Evolutionary conservation across 2,113 vertebrate species (phyloP), one percentile per base, ranked within the genome.

Genomic region (Junco hyemalis): DNA sequence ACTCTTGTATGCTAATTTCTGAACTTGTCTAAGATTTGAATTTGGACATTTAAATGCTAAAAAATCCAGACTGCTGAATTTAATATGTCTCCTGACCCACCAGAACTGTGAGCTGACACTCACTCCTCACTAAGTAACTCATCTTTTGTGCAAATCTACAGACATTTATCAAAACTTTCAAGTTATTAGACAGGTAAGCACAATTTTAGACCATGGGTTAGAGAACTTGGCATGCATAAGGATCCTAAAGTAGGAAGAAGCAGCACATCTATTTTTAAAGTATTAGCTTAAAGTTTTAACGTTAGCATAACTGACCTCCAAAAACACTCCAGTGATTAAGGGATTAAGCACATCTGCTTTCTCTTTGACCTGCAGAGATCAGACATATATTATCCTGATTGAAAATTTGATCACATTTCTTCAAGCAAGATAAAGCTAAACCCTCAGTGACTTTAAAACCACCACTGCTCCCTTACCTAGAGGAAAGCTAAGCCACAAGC

Each of bases 301-400:
- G 45, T 83, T 66, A 91, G 63, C 42, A 81, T 80, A 89, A 99
- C 99, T 97, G 88, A 99, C 99, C 99, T 99, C 99, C 77, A 99
- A 96, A 97, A 99, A 99, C 74, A 99, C 98, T 87, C 98, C 99
- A 8, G 99, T 99, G 91, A 99, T 99, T 93, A 99, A 97, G 23
- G 99, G 99, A 97, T 99, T 99, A 88, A 99, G 98, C 66, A 99
- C 95, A 7, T 99, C 99, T 88, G 98, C 98, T 93, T 98, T 99
- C 97, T 99, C 98, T 81, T 98, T 98, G n/a, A 98, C 97, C 99
- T 99, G 97, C 36, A 97, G 97, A 89, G 57, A 96, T 79, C 70
- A 96, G 66, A 97, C 68, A 93, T 80, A 71, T 73, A 91, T 97
- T 93, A 95, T 85, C 54, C 63, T 56, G 71, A 94, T 74, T 80